phyloP scores from a whole-genome alignment of 2,888 invertebrate species.

The Dione juno region DNA sequence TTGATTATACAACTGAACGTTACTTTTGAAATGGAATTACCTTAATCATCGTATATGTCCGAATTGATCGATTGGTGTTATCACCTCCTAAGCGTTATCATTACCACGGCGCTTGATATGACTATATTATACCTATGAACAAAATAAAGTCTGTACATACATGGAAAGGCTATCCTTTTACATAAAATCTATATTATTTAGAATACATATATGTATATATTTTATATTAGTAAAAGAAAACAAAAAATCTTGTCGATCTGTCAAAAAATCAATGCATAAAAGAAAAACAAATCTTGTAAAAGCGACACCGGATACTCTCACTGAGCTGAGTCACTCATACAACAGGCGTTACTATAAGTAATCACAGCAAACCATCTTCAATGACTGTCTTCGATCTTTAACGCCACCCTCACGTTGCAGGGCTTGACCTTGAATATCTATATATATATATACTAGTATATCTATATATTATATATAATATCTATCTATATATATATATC shows the following conservation, averaged over 20 bases:
- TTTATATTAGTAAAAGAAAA: too few species aligned
- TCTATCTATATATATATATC: too few species aligned
- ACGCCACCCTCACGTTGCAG: conserved; percentile 11
- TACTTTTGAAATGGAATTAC: conserved; percentile 30
- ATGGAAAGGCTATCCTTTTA: too few species aligned
- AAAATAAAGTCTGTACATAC: too few species aligned
- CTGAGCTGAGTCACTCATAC: not conserved
- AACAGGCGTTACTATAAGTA: conserved; percentile 10
- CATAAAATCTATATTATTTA: too few species aligned
- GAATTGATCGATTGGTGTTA: conserved; percentile 42
- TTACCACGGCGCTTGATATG: conserved; percentile 23
- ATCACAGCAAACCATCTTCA: not conserved
- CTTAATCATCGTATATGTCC: conserved; percentile 33
- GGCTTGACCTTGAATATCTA: conserved; percentile 9
- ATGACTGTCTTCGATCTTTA: not conserved
- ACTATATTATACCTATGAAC: too few species aligned
- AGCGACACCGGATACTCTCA: not conserved
- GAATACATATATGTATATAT: too few species aligned
- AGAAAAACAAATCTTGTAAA: not conserved
- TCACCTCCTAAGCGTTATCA: conserved; percentile 35
- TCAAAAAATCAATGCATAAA: too few species aligned
- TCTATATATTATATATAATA: too few species aligned
- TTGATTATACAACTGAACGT: not conserved
- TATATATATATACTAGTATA: too few species aligned
- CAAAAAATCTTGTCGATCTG: too few species aligned